Conservation (phyloP, 2,113 vertebrate genomes). For the Forbesichthys agassizii region DNA sequence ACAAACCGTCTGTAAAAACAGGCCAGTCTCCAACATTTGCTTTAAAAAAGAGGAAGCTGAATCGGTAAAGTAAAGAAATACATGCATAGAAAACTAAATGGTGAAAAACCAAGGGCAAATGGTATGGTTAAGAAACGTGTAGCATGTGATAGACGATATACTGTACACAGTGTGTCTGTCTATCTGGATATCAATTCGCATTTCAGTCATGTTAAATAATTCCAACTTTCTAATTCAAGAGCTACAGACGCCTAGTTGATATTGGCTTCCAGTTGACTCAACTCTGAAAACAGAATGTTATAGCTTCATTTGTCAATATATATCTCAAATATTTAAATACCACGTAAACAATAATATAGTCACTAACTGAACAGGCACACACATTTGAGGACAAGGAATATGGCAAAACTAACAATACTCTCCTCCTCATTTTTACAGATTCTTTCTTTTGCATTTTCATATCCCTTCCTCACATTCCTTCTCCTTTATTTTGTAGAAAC, state of each 20-base stretch:
- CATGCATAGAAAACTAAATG: not conserved
- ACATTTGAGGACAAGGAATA: slow-evolving; percentile 18
- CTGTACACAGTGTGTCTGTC: not conserved
- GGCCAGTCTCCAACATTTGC: not conserved
- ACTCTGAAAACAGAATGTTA: slow-evolving; percentile 25
- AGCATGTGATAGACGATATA: not conserved
- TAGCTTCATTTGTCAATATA: not conserved
- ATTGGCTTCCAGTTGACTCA: too few species aligned
- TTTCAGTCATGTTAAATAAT: not conserved
- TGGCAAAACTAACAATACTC: slow-evolving; percentile 13
- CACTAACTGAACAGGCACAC: slow-evolving; percentile 36
- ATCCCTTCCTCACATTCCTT: slow-evolving; percentile 35
- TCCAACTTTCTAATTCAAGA: too few species aligned
- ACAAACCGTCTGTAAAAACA: not conserved
- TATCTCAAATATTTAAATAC: not conserved
- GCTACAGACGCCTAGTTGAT: too few species aligned
- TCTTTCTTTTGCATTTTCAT: slow-evolving; percentile 9
- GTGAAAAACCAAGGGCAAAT: not conserved
- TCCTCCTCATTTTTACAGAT: not conserved
- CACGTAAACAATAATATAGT: slow-evolving; percentile 26
- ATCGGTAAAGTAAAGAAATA: slow-evolving; percentile 2
- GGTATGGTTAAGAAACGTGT: not conserved
- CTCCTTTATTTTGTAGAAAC: slow-evolving; percentile 16
- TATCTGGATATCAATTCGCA: not conserved
- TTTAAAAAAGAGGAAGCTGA: not conserved